Conservation (phyloP, 2,888 invertebrate species). For the Eristalis pertinax region DNA sequence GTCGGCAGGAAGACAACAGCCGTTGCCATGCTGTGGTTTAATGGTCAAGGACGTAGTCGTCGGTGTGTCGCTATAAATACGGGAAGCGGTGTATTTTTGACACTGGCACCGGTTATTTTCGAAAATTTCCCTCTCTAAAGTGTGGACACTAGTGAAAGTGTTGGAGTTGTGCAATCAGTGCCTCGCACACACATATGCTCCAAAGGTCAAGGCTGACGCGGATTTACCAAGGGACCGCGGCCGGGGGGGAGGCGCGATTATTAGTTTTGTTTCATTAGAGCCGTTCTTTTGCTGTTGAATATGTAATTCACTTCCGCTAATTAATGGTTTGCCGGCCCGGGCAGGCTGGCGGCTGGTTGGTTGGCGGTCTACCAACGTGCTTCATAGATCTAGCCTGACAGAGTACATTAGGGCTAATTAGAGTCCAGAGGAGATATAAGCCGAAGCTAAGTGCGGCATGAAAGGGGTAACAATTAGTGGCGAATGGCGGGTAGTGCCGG, state of each 20-base stretch:
- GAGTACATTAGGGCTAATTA: slow-evolving; percentile 47
- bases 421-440: slow-evolving; percentile 1
- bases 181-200: slow-evolving; percentile 10
- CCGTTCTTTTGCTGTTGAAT: slow-evolving; percentile 34
- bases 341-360: slow-evolving; percentile 1
- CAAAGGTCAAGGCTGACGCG: slow-evolving; percentile 36
- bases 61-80: slow-evolving; percentile 24
- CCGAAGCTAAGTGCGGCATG: not conserved
- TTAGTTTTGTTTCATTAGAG: slow-evolving; percentile 36
- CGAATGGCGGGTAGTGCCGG: not conserved
- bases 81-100: slow-evolving; percentile 32
- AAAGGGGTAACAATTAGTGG: slow-evolving; percentile 21
- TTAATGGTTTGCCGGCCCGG: slow-evolving; percentile 27
- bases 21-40: not conserved
- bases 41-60: slow-evolving; percentile 50
- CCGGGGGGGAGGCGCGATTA: slow-evolving; percentile 3
- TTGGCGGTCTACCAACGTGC: not conserved
- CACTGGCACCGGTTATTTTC: slow-evolving; percentile 39
- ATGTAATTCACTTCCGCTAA: slow-evolving; percentile 42
- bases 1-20: slow-evolving; percentile 28
- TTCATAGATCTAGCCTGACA: not conserved
- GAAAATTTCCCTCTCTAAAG: slow-evolving; percentile 18
- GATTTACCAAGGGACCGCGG: not conserved
- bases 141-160: slow-evolving; percentile 33
- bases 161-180: slow-evolving; percentile 13